A percentile compares a stretch with the other conserved stretches of the same genome.
phyloP scores from a whole-genome alignment of 2,888 invertebrate genomes.

The Apotomis betuletana region DNA sequence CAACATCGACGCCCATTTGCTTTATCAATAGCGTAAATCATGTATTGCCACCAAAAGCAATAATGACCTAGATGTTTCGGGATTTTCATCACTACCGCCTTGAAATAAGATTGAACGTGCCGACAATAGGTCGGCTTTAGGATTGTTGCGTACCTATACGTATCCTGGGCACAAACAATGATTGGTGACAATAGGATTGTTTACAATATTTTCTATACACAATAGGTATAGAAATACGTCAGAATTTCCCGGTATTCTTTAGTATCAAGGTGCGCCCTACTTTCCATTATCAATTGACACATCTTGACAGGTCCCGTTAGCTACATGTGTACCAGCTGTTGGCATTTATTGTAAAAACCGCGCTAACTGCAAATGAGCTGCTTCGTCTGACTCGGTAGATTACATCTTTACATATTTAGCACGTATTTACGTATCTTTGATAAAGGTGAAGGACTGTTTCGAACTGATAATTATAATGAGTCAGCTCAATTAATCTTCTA shows the following conservation, averaged over 20 bases:
- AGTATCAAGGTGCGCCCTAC: constrained; percentile 18
- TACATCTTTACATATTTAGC: constrained; percentile 1
- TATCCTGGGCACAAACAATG: too few relatives aligned
- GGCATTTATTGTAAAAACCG: not conserved
- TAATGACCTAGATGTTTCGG: too few relatives aligned
- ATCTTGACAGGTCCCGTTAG: constrained; percentile 14
- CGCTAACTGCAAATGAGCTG: not conserved
- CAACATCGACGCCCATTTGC: constrained; percentile 44
- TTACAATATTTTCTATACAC: constrained; percentile 16
- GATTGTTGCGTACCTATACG: too few relatives aligned
- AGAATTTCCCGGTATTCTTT: constrained; percentile 19
- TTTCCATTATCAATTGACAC: constrained; percentile 18
- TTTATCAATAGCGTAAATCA: constrained; percentile 8
- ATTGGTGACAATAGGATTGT: too few relatives aligned
- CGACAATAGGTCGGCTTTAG: too few relatives aligned
- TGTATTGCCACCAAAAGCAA: too few relatives aligned
- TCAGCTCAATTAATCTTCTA: not conserved
- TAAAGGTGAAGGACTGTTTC: not conserved
- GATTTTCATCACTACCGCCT: too few relatives aligned
- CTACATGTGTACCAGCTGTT: not conserved
- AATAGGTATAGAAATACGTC: constrained; percentile 6
- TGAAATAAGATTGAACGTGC: too few relatives aligned
- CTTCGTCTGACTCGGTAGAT: not conserved
- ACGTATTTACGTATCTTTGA: constrained; percentile 2
- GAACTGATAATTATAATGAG: constrained; percentile 1